phyloP scores from a whole-genome alignment of 2,113 vertebrate genomes.

The Malurus alboscapulatus region DNA sequence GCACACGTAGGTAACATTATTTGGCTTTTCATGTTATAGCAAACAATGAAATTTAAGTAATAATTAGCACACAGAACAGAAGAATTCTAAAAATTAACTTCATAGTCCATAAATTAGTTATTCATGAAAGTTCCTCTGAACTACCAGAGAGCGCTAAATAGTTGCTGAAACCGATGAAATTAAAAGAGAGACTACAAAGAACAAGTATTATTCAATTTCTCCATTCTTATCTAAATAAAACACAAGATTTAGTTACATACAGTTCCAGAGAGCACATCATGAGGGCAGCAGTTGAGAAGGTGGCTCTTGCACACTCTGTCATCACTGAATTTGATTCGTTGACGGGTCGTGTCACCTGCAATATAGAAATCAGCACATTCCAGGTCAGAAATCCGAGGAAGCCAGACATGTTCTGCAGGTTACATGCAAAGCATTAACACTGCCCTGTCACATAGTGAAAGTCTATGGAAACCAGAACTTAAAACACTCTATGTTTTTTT shows the following conservation, averaged over 20 bases:
- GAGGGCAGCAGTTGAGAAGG: conserved; percentile 96
- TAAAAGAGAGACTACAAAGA: background rate
- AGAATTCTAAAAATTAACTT: background rate
- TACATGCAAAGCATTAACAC: conserved; percentile 43
- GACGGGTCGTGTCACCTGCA: conserved; percentile 93
- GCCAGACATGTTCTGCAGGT: background rate
- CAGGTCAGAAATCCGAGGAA: conserved; percentile 62
- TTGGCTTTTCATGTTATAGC: background rate
- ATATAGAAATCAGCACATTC: conserved; percentile 68
- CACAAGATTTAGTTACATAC: conserved; percentile 74
- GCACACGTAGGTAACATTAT: fast-evolving
- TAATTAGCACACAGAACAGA: background rate
- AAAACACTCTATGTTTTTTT: conserved; percentile 15
- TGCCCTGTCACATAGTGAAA: background rate
- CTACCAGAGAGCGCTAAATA: background rate
- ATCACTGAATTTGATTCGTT: conserved; percentile 97
- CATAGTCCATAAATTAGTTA: background rate
- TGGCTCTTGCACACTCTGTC: conserved; percentile 99
- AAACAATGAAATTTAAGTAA: background rate
- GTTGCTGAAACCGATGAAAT: background rate
- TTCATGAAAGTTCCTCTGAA: background rate
- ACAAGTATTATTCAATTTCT: background rate
- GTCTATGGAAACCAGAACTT: conserved; percentile 33
- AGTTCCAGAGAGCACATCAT: conserved; percentile 97
- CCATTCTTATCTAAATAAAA: background rate